Evolutionary conservation across 2,113 vertebrate genomes (phyloP).

Genomic region (Bungarus multicinctus): DNA sequence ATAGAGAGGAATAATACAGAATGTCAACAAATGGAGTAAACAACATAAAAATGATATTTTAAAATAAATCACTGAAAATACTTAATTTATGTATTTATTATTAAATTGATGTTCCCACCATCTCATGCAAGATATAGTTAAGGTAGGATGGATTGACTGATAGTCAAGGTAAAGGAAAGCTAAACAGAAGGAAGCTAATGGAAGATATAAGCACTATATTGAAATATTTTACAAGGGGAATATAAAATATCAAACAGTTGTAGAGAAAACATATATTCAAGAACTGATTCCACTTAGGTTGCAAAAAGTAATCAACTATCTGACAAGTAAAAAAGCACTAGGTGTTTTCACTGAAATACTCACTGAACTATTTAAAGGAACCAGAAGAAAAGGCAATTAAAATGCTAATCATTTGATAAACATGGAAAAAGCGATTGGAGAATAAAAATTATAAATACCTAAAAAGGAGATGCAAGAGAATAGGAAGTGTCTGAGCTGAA

Average conservation of each 20-base stretch:
- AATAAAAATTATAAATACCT: neutral
- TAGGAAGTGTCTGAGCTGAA: neutral
- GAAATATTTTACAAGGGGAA: neutral
- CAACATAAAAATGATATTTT: neutral
- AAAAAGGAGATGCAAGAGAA: neutral
- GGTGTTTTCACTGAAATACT: neutral
- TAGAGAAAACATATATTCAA: neutral
- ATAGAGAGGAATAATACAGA: neutral
- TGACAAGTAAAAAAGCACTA: neutral
- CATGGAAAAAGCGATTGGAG: neutral
- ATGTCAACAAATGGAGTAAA: neutral
- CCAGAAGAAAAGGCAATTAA: neutral
- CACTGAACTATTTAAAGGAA: neutral
- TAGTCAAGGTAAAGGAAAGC: neutral
- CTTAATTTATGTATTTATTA: neutral
- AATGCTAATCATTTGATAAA: neutral
- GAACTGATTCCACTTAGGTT: neutral
- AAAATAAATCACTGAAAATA: neutral
- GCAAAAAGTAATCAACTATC: neutral
- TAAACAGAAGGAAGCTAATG: neutral
- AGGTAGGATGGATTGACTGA: neutral
- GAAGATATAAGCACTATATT: neutral
- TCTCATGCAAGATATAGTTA: neutral
- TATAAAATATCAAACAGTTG: neutral
- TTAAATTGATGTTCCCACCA: neutral